Base-by-base conservation (phyloP, 2,797 vertebrate species). In the Enteromius afrohamiltoni region DNA sequence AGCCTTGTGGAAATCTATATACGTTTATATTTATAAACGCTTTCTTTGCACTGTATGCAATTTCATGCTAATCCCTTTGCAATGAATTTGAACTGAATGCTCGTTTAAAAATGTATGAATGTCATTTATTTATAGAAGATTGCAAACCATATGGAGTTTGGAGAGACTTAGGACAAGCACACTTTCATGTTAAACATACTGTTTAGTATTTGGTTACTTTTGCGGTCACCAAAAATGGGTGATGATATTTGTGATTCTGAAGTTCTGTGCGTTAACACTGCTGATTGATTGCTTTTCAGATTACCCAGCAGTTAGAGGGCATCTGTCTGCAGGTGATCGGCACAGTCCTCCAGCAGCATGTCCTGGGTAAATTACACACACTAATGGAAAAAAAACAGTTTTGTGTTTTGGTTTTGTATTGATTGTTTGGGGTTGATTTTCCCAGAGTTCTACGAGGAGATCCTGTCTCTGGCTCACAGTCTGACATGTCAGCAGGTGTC, bases 281-380 rank as follows among this genome's bases (percentile, higher is more conserved):
- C 69, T 55, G 77, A 40, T 49, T 71, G 68, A 3, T 37, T 29
- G 29, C 2, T 42, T 90, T 91, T 87, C 91, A 99, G 98, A 99
- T 99, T 91, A 99, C 97, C 1, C 97, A 99, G 90, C 98, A 99
- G 90, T 93, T 99, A 80, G 98, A 99, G 88, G 98, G 98, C 34
- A 99, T 99, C 91, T 99, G 98, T 91, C 96, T 99, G 90, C 98
- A 99, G 92, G 98, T 99, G 87, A 99, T 99, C 58, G 98, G 97
- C 87, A 99, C 98, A 3, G 98, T 99, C 88, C 95, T 99, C 89
- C 98, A 99, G 88, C 98, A 99, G 88, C 98, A 99, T 80, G 98
- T 99, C 80, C 93, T 99, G 88, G 98, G 98, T 99, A 91, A 92
- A 93, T 79, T 3, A 47, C n/a, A 42, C 26, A 14, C 45, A 78